Base-by-base conservation (phyloP, 2,113 vertebrate species). In the Merops nubicus region DNA sequence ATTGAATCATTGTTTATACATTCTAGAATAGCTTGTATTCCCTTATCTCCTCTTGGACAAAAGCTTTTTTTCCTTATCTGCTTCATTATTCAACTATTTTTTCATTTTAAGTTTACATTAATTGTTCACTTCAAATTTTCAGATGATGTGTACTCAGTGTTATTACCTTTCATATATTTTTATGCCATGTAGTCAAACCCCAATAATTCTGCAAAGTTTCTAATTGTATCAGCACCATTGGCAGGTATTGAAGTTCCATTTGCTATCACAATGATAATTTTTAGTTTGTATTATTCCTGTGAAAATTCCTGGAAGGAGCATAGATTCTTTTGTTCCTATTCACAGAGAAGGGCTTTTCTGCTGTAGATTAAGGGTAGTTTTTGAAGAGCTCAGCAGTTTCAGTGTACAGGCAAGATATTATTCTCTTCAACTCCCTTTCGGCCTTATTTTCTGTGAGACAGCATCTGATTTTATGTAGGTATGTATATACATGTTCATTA, bases 151-250 rank as follows among this genome's bases (percentile, higher is more conserved):
- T 12, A 57, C 65, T 80, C 43, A 45, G 5, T n/a, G 0, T 64
- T 68, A 42, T 38, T 47, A 38, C 36, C 21, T 45, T 64, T 68
- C 48, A n/a, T 9, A 23, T 8, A 16, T 15, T 65, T 65, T 29
- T 22, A 36, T 8, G 20, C 6, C 26, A 56, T 2, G 1, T 2
- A 8, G 38, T 45, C 19, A 69, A 86, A 65, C 5, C 0, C 1
- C 15, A 62, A 3, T 25, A 59, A 33, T 63, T 63, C 43, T 54
- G 20, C 29, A 33, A 92, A 70, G 5, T n/a, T 86, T 65, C 54
- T 11, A 2, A 16, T 11, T 57, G 8, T 48, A 50, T 65, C n/a
- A 77, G 77, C 25, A 56, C 21, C 28, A 36, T 0, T 25, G 18
- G 31, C 29, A 65, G 7, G 8, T 31, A 33, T 0, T 57, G 29